A percentile compares a stretch with the other conserved stretches of the same genome.
phyloP scores from a whole-genome alignment of 2,113 vertebrate species.

The Phainopepla nitens region DNA sequence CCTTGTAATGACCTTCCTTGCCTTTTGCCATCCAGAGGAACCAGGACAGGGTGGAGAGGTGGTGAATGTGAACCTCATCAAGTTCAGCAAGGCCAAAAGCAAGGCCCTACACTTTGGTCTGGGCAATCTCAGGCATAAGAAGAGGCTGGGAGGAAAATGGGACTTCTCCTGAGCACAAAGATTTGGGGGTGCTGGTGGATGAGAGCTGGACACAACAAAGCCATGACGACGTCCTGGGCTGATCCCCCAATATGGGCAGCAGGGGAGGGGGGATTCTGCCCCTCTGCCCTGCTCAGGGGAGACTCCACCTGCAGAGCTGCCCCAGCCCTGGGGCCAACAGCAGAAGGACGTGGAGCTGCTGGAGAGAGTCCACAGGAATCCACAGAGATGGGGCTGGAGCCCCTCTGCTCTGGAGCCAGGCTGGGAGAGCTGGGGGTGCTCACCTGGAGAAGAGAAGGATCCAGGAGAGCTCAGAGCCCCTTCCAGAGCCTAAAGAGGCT shows the following conservation, averaged over 20 bases:
- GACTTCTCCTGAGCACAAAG: not conserved
- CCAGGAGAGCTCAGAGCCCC: too few species aligned
- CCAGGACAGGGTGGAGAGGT: not conserved
- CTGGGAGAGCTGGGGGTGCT: not conserved
- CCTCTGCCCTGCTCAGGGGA: too few species aligned
- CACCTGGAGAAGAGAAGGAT: too few species aligned
- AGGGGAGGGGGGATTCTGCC: not conserved
- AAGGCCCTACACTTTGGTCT: not conserved
- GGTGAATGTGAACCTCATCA: not conserved
- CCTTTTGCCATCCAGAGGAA: not conserved
- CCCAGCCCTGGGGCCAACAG: too few species aligned
- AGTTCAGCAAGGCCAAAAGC: not conserved
- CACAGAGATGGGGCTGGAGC: too few species aligned
- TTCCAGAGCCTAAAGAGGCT: too few species aligned
- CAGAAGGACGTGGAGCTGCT: too few species aligned
- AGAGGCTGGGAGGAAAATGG: too few species aligned
- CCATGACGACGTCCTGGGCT: not conserved
- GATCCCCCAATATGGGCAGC: accelerated
- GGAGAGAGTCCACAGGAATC: too few species aligned
- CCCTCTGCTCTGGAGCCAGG: too few species aligned
- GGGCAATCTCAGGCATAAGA: not conserved
- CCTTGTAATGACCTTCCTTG: not conserved
- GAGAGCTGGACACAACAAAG: not conserved
- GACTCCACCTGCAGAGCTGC: too few species aligned
- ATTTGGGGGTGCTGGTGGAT: not conserved